Evolutionary conservation across 2,113 vertebrate genomes (phyloP).

Genomic region (Engraulis encrasicolus): DNA sequence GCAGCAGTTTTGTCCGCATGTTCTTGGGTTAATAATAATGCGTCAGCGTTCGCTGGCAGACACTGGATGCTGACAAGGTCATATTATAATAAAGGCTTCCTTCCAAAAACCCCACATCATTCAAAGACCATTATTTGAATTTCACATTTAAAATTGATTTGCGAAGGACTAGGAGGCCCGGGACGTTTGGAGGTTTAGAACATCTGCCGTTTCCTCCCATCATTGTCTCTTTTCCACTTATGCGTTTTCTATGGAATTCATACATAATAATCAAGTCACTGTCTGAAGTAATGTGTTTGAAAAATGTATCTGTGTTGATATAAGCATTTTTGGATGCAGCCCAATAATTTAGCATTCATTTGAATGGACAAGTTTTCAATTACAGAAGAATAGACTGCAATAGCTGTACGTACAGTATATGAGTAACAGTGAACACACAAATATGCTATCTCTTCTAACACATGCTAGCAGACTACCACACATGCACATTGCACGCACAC

Average conservation of each 20-base stretch:
- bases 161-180: too few species aligned
- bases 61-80: not conserved
- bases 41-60: not conserved
- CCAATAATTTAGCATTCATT: not conserved
- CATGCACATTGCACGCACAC: not conserved
- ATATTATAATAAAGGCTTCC: too few species aligned
- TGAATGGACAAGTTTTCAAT: not conserved
- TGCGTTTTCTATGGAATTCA: too few species aligned
- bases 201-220: too few species aligned
- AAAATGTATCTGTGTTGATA: not conserved
- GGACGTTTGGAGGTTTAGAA: too few species aligned
- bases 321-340: not conserved
- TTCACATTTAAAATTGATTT: too few species aligned
- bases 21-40: not conserved
- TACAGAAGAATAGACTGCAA: not conserved
- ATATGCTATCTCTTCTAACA: not conserved
- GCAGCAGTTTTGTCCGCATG: not conserved
- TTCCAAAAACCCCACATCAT: too few species aligned
- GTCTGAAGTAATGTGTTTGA: too few species aligned
- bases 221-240: too few species aligned
- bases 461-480: not conserved
- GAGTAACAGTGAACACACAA: not conserved
- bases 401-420: not conserved
- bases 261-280: too few species aligned
- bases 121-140: too few species aligned